phyloP scores from a whole-genome alignment of 1,140 invertebrate genomes.

The Oryzaephilus surinamensis region DNA sequence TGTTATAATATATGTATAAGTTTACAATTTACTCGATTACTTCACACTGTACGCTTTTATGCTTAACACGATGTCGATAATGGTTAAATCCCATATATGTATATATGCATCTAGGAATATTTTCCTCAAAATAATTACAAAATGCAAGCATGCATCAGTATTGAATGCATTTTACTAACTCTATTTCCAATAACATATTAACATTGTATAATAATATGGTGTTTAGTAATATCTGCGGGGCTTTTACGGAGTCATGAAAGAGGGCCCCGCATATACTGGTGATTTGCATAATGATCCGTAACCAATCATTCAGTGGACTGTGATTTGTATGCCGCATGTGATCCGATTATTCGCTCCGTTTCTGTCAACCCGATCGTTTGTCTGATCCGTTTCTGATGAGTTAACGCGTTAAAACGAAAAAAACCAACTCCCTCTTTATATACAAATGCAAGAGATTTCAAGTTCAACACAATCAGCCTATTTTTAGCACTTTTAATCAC shows the following conservation, averaged over 20 bases:
- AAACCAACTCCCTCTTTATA: too few relatives aligned
- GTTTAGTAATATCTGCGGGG: background rate
- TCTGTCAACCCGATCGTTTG: background rate
- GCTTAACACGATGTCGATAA: too few relatives aligned
- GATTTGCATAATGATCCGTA: slow-evolving; percentile 21
- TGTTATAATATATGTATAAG: too few relatives aligned
- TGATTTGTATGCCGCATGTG: slow-evolving; percentile 18
- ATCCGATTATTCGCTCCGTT: slow-evolving; percentile 13
- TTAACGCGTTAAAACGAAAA: too few relatives aligned
- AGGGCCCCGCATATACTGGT: too few relatives aligned
- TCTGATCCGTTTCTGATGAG: too few relatives aligned
- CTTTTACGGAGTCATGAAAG: background rate
- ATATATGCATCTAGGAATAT: background rate
- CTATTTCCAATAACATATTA: background rate
- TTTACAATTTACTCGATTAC: too few relatives aligned
- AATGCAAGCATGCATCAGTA: background rate
- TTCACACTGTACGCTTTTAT: too few relatives aligned
- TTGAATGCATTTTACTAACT: background rate
- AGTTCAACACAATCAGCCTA: too few relatives aligned
- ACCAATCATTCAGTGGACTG: slow-evolving; percentile 18
- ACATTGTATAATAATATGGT: background rate
- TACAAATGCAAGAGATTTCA: too few relatives aligned
- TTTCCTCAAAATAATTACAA: background rate
- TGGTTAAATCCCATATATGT: too few relatives aligned
- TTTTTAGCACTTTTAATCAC: too few relatives aligned